Percentiles rank a stretch among this genome's conserved stretches.
Conservation (phyloP, 1,140 invertebrate species). For the Euwallacea fornicatus region DNA sequence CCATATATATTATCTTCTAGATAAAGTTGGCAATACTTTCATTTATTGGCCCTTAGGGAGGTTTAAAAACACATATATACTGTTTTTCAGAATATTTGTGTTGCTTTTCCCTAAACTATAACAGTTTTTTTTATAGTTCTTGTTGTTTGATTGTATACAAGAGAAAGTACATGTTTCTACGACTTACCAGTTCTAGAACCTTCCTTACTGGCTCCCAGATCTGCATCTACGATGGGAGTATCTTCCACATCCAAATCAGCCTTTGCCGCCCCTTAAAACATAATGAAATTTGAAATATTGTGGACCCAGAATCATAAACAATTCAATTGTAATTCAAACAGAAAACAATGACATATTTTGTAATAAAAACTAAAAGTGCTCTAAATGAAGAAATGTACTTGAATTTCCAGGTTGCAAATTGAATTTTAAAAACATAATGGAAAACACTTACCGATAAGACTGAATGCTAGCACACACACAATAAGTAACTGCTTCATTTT, state of each 20-base stretch:
- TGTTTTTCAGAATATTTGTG: too few relatives aligned
- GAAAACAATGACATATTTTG: slow-evolving; percentile 3
- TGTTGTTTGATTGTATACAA: not conserved
- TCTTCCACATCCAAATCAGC: slow-evolving; percentile 53
- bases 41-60: too few relatives aligned
- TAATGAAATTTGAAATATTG: slow-evolving; percentile 18
- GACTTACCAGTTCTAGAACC: slow-evolving; percentile 78
- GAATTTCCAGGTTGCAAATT: too few relatives aligned
- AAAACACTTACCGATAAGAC: slow-evolving; percentile 58
- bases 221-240: slow-evolving; percentile 65
- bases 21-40: too few relatives aligned
- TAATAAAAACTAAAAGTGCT: too few relatives aligned
- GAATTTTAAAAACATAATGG: slow-evolving; percentile 19
- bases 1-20: too few relatives aligned
- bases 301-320: not conserved
- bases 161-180: not conserved
- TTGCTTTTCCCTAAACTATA: too few relatives aligned
- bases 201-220: slow-evolving; percentile 78
- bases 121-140: too few relatives aligned
- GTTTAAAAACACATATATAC: too few relatives aligned
- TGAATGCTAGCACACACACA: slow-evolving; percentile 55
- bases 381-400: too few relatives aligned
- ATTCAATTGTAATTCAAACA: too few relatives aligned
- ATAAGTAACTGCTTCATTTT: slow-evolving; percentile 62
- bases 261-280: slow-evolving; percentile 41